A percentile compares a stretch with the other conserved stretches of the same genome.
phyloP scores from a whole-genome alignment of 1,140 invertebrate genomes.

The Drosophila subobscura region DNA sequence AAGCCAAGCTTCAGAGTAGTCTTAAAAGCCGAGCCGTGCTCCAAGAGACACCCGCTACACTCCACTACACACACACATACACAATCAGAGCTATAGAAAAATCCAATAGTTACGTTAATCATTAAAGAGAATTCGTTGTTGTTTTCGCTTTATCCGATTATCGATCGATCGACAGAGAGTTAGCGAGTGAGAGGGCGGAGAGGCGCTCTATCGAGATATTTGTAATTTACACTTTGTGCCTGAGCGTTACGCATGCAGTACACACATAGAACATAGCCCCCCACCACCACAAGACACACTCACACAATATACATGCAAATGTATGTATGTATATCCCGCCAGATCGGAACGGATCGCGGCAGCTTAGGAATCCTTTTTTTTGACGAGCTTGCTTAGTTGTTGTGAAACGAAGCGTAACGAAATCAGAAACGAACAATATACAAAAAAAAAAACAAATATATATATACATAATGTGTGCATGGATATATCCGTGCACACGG shows the following conservation, averaged over 20 bases:
- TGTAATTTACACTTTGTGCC: slow-evolving; percentile 82
- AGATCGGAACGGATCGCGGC: slow-evolving; percentile 25
- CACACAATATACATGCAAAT: slow-evolving; percentile 35
- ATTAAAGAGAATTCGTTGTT: no score
- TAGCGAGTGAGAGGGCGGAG: no score
- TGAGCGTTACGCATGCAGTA: slow-evolving; percentile 72
- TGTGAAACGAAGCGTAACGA: slow-evolving; percentile 41
- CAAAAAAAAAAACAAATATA: slow-evolving; percentile 27
- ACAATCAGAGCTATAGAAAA: not conserved
- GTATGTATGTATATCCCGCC: slow-evolving; percentile 26
- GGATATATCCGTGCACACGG: slow-evolving; percentile 1
- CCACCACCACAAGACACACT: slow-evolving; percentile 9
- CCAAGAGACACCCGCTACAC: slow-evolving; percentile 48
- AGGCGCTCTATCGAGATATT: slow-evolving; percentile 52
- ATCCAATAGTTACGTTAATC: not conserved
- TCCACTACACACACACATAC: slow-evolving; percentile 33
- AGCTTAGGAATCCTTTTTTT: slow-evolving; percentile 55
- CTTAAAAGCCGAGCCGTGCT: slow-evolving; percentile 66
- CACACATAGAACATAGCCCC: no score
- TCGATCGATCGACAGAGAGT: no score
- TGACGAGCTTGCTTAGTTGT: slow-evolving; percentile 81
- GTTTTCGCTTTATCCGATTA: no score
- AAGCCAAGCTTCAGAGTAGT: slow-evolving; percentile 58
- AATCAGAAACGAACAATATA: slow-evolving; percentile 35
- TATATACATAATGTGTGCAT: slow-evolving; percentile 45